Conservation (phyloP, 2,797 vertebrate genomes). For the Acanthopagrus latus region DNA sequence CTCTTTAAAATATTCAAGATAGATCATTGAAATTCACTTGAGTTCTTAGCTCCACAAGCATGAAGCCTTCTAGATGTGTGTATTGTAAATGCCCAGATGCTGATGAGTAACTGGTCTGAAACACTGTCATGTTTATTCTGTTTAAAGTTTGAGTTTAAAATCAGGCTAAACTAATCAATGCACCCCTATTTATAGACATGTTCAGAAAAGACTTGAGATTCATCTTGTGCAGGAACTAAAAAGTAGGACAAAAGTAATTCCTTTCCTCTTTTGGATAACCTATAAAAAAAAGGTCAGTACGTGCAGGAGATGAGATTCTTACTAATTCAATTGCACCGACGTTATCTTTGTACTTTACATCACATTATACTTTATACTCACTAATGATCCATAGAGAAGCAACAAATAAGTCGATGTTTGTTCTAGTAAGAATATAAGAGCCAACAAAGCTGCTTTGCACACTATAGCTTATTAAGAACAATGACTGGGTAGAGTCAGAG, state of each 20-base stretch:
- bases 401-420: slow-evolving; percentile 47
- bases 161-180: slow-evolving; percentile 14
- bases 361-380: not conserved
- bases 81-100: no score
- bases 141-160: slow-evolving; percentile 20
- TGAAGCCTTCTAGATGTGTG: not conserved
- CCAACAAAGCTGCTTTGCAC: slow-evolving; percentile 33
- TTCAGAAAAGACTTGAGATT: slow-evolving; percentile 46
- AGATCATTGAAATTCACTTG: slow-evolving; percentile 12
- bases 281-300: slow-evolving; percentile 62
- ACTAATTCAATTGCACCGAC: slow-evolving; percentile 48
- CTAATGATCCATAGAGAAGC: slow-evolving; percentile 32
- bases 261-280: slow-evolving; percentile 67
- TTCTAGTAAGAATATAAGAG: slow-evolving; percentile 25
- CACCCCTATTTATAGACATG: slow-evolving; percentile 47
- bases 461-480: slow-evolving; percentile 59
- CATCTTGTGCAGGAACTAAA: slow-evolving; percentile 44
- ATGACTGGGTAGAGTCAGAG: slow-evolving; percentile 45
- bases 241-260: slow-evolving; percentile 72
- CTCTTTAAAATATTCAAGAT: slow-evolving; percentile 16
- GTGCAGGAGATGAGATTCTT: slow-evolving; percentile 34
- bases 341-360: slow-evolving; percentile 41
- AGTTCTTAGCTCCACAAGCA: slow-evolving; percentile 13
- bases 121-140: not conserved
- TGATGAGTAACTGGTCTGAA: not conserved